Base-by-base conservation (phyloP, 1,140 invertebrate genomes). In the Rhynchophorus ferrugineus region DNA sequence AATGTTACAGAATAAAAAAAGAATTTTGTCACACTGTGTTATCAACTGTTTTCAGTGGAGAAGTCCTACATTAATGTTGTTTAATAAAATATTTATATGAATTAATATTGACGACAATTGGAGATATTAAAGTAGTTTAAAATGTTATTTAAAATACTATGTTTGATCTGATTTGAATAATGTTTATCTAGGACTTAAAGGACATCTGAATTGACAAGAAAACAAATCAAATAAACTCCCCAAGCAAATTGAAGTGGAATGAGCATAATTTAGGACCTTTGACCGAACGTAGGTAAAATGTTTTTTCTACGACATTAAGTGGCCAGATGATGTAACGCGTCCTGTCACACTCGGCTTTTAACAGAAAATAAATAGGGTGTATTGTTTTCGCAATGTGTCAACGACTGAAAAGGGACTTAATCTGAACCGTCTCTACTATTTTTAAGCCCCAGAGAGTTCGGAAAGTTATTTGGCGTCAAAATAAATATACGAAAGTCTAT, bases 361-460 rank as follows among this genome's bases (percentile, higher is more conserved):
- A 43, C 21, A 18, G 47, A 22, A 43, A 55, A 49, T 49, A 55
- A 55, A 55, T 48, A 55, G 46, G 37, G 21, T 21, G 35, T 22
- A 24, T 51, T 56, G 49, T 56, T 56, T 46, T 56, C 35, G 54
- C 49, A 50, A 56, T 41, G 36, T 51, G 54, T 56, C 54, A 51
- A 51, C 49, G 21, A 38, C 20, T 47, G 49, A 44, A 56, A 44
- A 51, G 44, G 54, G 38, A 36, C 45, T 45, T 53, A 49, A 44
- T 54, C 56, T 53, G 50, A 49, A 37, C 48, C 42, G 43, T 43
- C 42, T 52, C 45, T 21, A 47, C 49, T 39, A 38, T 43, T 49
- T 45, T 57, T 52, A 51, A 57, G 35, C 44, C 22, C n/a, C 21
- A 53, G 45, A 57, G 41, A 52, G 22, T 53, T 49, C 22, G 44